Evolutionary conservation across 2,113 vertebrate species (phyloP).

Genomic region (Sisor rabdophorus): DNA sequence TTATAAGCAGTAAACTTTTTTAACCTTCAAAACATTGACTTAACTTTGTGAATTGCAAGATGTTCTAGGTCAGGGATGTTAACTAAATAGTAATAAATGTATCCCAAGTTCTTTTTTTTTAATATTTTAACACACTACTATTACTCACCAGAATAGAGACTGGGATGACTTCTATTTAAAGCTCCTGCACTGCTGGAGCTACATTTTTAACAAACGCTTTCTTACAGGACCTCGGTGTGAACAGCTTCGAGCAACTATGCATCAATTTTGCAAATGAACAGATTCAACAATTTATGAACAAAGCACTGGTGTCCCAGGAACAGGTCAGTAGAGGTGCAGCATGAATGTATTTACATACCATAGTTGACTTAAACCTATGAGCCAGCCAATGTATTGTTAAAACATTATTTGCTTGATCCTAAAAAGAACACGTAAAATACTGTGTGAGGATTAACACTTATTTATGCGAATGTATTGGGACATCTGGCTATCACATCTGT

Average conservation of each 20-base stretch:
- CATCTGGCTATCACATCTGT: no score
- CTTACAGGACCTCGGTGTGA: constrained; percentile 79
- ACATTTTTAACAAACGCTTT: background rate
- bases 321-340: constrained; percentile 66
- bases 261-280: constrained; percentile 89
- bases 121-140: constrained; percentile 8
- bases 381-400: background rate
- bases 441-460: background rate
- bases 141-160: background rate
- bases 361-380: background rate
- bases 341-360: background rate
- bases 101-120: background rate
- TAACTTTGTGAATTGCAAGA: background rate
- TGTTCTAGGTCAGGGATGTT: background rate
- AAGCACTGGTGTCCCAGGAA: constrained; percentile 77
- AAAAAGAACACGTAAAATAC: background rate
- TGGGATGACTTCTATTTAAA: constrained; percentile 7
- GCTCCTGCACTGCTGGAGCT: background rate
- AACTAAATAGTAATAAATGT: background rate
- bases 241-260: constrained; percentile 90
- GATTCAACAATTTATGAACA: constrained; percentile 78
- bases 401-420: background rate
- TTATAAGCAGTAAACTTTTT: background rate
- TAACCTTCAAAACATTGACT: background rate
- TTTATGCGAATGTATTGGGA: no score